Evolutionary conservation across 2,113 vertebrate genomes (phyloP).

Genomic region (Mixornis gularis): DNA sequence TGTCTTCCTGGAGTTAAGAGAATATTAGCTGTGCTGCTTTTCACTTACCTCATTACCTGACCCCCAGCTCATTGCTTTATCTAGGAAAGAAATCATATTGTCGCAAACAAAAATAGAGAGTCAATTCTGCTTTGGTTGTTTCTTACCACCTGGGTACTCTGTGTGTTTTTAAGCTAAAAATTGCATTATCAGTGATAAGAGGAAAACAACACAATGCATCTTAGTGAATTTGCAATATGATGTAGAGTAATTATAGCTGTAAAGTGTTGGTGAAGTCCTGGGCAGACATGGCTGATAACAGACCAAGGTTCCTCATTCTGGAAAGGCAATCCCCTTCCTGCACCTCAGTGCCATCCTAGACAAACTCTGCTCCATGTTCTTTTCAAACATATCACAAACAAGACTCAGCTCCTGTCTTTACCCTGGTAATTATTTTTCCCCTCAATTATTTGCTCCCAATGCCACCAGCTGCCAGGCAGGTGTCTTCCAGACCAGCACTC

Average conservation of each 20-base stretch:
- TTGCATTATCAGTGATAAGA: not conserved
- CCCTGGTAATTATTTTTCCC: not conserved
- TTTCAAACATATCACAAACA: not conserved
- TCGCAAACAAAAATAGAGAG: not conserved
- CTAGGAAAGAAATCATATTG: not conserved
- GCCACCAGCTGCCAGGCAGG: not conserved
- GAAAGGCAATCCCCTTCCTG: not conserved
- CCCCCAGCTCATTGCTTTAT: not conserved
- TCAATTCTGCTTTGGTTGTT: not conserved
- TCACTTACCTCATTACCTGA: not conserved
- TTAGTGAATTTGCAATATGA: not conserved
- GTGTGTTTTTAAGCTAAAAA: not conserved
- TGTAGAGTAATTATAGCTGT: not conserved
- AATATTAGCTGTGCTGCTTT: not conserved
- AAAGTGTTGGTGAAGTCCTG: not conserved
- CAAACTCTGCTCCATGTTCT: not conserved
- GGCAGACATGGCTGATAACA: not conserved
- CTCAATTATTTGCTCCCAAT: not conserved
- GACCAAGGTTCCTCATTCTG: not conserved
- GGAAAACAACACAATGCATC: not conserved
- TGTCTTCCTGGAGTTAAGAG: not conserved
- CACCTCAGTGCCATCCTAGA: not conserved
- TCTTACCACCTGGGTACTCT: not conserved
- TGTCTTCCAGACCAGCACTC: not conserved
- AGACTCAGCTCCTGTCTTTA: not conserved